Conservation (phyloP, 2,888 invertebrate species). For the Drosophila sordidula region DNA sequence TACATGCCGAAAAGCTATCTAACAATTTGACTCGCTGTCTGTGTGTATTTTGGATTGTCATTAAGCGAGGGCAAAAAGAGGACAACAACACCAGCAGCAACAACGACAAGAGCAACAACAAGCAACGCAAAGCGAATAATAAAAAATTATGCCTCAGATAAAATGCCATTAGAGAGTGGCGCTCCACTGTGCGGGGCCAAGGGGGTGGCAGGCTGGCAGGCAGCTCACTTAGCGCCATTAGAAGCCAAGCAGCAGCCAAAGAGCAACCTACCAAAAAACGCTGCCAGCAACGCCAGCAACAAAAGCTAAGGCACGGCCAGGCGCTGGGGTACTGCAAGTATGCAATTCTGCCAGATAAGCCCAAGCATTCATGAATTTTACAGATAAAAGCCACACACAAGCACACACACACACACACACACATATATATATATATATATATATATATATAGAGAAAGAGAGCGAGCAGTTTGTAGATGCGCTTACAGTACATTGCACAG, state of each 20-base stretch:
- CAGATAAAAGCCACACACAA: conserved; percentile 75
- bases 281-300: conserved; percentile 36
- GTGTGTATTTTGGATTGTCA: conserved; percentile 69
- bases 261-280: conserved; percentile 53
- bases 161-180: conserved; percentile 79
- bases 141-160: conserved; percentile 82
- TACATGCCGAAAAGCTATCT: conserved; percentile 81
- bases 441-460: conserved; percentile 25
- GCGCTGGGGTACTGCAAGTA: conserved; percentile 78
- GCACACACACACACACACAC: too few relatives aligned
- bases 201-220: conserved; percentile 7
- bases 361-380: conserved; percentile 83
- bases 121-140: conserved; percentile 59
- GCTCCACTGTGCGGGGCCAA: conserved; percentile 41
- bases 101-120: conserved; percentile 29
- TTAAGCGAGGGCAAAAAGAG: conserved; percentile 67
- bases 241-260: conserved; percentile 60
- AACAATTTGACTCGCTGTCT: conserved; percentile 78
- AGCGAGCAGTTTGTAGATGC: conserved; percentile 55
- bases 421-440: too few relatives aligned
- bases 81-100: conserved; percentile 23
- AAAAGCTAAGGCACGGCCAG: conserved; percentile 23
- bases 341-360: conserved; percentile 83
- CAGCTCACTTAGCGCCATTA: conserved; percentile 77
- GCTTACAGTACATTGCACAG: conserved; percentile 80